These are phyloP conservation scores for Aphelenchoides fujianensis DNA, from an alignment of 1,140 invertebrate species.

Conservation along the genomic window DNA sequence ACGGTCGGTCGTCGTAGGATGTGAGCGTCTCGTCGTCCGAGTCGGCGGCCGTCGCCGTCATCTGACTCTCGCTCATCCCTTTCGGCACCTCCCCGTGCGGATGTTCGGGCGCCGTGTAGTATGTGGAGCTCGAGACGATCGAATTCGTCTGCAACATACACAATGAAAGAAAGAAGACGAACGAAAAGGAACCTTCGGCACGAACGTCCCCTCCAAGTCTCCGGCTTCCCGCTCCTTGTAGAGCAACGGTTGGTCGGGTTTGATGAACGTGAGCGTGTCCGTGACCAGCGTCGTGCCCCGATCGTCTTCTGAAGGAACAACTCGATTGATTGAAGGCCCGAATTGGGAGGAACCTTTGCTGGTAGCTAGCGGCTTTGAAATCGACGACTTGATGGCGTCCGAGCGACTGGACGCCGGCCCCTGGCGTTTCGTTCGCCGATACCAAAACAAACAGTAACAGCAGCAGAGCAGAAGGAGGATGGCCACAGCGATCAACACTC, in stretches of 20 bases:
- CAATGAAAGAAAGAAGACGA: not conserved
- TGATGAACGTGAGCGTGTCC: not conserved
- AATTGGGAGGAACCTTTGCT: not conserved
- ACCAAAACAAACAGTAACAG: slow-evolving; percentile 4
- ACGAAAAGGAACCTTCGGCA: not conserved
- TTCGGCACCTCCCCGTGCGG: not conserved
- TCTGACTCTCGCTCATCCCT: slow-evolving; percentile 7
- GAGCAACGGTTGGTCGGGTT: not conserved
- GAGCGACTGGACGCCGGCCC: not conserved
- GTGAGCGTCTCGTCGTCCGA: slow-evolving; percentile 12
- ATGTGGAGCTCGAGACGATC: not conserved
- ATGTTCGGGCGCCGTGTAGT: slow-evolving; percentile 9
- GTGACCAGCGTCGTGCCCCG: not conserved
- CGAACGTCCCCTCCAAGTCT: not conserved
- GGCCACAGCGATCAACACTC: not conserved
- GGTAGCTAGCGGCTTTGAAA: not conserved
- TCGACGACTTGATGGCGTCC: not conserved
- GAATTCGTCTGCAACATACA: not conserved
- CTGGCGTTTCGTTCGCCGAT: not conserved
- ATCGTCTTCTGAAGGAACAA: not conserved
- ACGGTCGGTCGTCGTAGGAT: slow-evolving; percentile 4
- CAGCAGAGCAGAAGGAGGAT: not conserved
- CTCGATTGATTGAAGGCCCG: not conserved
- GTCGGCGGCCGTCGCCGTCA: not conserved
- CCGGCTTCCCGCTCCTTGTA: not conserved